phyloP scores from a whole-genome alignment of 2,888 invertebrate genomes.

The Brenthis hecate region DNA sequence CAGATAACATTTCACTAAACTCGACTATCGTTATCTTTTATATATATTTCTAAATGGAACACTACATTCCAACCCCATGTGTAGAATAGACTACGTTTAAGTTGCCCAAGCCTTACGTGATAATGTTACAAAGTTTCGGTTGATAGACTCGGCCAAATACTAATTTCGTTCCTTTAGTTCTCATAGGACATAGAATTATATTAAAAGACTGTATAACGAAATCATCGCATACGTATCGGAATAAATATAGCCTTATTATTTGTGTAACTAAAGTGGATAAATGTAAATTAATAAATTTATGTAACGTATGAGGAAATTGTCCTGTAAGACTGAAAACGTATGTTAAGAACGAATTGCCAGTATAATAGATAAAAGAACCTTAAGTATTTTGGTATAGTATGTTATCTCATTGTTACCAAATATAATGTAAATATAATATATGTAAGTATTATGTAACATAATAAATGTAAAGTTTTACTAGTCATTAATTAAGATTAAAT shows the following conservation, averaged over 20 bases:
- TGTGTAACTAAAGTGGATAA: conserved; percentile 32
- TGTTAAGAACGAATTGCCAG: conserved; percentile 66
- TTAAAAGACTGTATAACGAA: conserved; percentile 66
- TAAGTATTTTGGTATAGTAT: conserved; percentile 75
- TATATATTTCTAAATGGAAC: conserved; percentile 76
- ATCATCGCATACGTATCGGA: conserved; percentile 59
- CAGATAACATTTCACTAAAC: conserved; percentile 66
- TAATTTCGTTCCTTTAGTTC: conserved; percentile 62
- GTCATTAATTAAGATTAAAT: conserved; percentile 75
- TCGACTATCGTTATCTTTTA: conserved; percentile 63
- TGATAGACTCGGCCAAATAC: conserved; percentile 63
- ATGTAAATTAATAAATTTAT: conserved; percentile 31
- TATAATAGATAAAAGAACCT: conserved; percentile 63
- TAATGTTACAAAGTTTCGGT: conserved; percentile 54
- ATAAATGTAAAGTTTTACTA: conserved; percentile 73
- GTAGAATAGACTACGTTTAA: conserved; percentile 67
- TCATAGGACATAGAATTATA: conserved; percentile 49
- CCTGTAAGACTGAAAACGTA: conserved; percentile 75
- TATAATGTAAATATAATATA: conserved; percentile 74
- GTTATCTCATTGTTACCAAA: conserved; percentile 81
- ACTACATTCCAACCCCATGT: conserved; percentile 78
- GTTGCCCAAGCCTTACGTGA: conserved; percentile 73
- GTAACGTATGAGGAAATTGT: conserved; percentile 44
- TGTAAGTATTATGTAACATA: conserved; percentile 57
- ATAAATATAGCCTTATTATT: conserved; percentile 57